A percentile compares a stretch with the other conserved stretches of the same genome.
phyloP scores from a whole-genome alignment of 2,797 vertebrate species.

The Oryzias dopingdopingensis region DNA sequence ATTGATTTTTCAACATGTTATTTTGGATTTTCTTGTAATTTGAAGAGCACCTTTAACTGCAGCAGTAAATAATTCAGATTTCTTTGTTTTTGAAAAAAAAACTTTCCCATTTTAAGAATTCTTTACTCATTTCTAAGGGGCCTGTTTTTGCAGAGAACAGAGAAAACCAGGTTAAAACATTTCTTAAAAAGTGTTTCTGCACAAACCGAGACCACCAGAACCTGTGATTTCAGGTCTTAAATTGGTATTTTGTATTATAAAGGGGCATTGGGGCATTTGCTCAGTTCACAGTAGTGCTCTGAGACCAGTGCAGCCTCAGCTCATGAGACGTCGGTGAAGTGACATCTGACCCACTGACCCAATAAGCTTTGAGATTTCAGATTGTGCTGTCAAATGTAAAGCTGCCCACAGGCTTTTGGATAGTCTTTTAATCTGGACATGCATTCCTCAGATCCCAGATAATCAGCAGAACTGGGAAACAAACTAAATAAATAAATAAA shows the following conservation, averaged over 20 bases:
- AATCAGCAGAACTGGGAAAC: conserved; percentile 16
- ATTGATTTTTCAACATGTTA: too few species aligned
- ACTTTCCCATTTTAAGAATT: too few species aligned
- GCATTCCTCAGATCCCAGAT: conserved; percentile 49
- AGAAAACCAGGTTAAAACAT: too few species aligned
- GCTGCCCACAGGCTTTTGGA: conserved; percentile 11
- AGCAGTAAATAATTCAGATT: too few species aligned
- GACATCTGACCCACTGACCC: conserved; percentile 54
- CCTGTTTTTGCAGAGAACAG: too few species aligned
- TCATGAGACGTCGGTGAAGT: conserved; percentile 10
- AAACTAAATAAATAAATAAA: conserved; percentile 4
- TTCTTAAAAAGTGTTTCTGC: too few species aligned
- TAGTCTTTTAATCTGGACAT: conserved; percentile 46
- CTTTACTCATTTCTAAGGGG: too few species aligned
- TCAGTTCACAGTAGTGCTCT: neutral
- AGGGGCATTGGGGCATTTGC: conserved; percentile 37
- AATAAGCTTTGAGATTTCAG: conserved; percentile 28
- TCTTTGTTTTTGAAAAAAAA: too few species aligned
- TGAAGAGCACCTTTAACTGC: too few species aligned
- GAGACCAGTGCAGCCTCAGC: conserved; percentile 21
- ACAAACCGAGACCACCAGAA: too few species aligned
- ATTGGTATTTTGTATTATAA: neutral
- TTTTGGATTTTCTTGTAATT: too few species aligned
- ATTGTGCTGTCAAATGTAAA: conserved; percentile 13
- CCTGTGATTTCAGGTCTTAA: neutral